Evolutionary conservation across 2,113 vertebrate species (phyloP), one percentile per base, ranked within the genome.

Genomic region (Burhinus oedicnemus): DNA sequence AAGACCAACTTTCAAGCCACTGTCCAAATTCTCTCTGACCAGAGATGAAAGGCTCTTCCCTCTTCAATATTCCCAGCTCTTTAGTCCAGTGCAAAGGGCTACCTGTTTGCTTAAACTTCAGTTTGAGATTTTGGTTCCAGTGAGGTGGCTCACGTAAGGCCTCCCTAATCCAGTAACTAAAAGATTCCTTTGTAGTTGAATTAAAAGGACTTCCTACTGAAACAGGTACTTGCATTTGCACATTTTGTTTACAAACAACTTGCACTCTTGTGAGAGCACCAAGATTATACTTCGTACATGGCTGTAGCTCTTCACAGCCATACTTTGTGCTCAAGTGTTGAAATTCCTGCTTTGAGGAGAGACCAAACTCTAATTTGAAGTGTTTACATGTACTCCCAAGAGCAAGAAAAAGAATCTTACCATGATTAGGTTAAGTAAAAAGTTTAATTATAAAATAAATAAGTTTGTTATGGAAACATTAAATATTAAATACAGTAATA

Each of bases 401-500:
- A 95, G 84, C 74, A 96, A 93, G 65, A 34, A 93, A 78, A 70
- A 70, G 68, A 72, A 83, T 22, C 80, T 82, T 87, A 88, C 82
- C 82, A 80, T 42, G 47, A 79, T 86, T 74, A 96, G 81, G 68
- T 95, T 93, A 86, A 75, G 64, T 98, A 97, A 98, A 98, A 98
- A 98, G 87, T 98, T 98, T 98, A 98, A 98, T 97, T 95, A 96
- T 92, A 97, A 98, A 98, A 98, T 98, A 98, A 98, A 98, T 98
- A 98, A 85, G 96, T 93, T 93, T 90, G 82, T 95, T 91, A 80
- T 91, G 78, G 87, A 88, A 97, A 96, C 90, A 83, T 98, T 98
- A 98, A 98, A 98, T 98, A 98, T 97, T 98, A 98, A 98, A 98
- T 98, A 98, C 89, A 96, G 25, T 61, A 96, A 96, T 97, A 98